Base-by-base conservation (phyloP, 2,113 vertebrate species). In the Fregata magnificens region DNA sequence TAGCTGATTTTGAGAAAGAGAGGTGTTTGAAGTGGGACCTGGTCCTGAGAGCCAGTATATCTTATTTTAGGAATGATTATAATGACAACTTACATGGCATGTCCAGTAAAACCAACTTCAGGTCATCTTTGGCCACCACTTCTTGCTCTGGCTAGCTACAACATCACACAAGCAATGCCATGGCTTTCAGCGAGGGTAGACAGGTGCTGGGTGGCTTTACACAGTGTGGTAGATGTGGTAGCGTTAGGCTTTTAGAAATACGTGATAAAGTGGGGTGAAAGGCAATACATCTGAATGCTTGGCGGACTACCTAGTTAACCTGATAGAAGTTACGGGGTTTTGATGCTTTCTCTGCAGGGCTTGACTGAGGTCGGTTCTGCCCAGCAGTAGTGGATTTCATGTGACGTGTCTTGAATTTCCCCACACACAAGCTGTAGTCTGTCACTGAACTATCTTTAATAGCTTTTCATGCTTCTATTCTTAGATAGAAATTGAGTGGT, bases 401-500 rank as follows among this genome's bases (percentile, higher is more conserved):
- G 94, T 90, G 90, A 59, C 7, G 53, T 97, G 95, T 67, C 74
- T 95, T 88, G 74, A 40, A 78, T 86, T 86, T 96, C 95, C 95
- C 93, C 97, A 92, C 89, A 96, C 96, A 90, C 93, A 93, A 93
- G 88, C 87, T 95, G 96, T 88, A 96, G 82, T 97, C 93, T 94
- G 91, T 96, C 95, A 96, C 92, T 84, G 91, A 96, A 73, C 90
- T 97, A 91, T 92, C 93, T 83, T 94, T 92, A 97, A 97, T 94
- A 94, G 91, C 86, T 79, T 95, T 96, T 95, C 91, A 40, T 93
- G 94, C 86, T 96, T 96, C 76, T 97, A 83, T 96, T 97, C 95
- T 98, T 97, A 94, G 96, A 72, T n/a, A 45, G 94, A 97, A 95
- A 96, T 88, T 15, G 89, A 97, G 96, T 90, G 91, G 93, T 95